Evolutionary conservation across 2,888 invertebrate genomes (phyloP), one percentile per base, ranked within the genome.

Genomic region (Calameuta pallipes): DNA sequence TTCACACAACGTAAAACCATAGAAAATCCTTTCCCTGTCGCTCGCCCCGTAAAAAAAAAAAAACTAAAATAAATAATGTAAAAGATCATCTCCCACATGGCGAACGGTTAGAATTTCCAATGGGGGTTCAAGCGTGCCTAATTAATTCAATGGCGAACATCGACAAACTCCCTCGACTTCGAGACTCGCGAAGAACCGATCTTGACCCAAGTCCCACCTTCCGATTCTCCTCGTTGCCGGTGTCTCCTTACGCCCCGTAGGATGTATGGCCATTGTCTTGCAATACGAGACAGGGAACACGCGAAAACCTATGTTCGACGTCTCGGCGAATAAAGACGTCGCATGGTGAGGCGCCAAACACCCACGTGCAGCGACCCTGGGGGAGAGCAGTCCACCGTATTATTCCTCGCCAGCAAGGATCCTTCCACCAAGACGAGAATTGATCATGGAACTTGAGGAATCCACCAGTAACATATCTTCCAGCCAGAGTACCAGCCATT

Each of bases 281-380:
- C 83, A 78, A 78, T 83, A 80, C 85, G 81, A 83, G 85, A 85
- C 87, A 81, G 82, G 82, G 83, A 84, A 87, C 85, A 87, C 82
- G 85, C 79, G 83, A 83, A 87, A 88, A 88, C 85, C 86, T 85
- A 88, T 87, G 89, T 86, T 86, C 88, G 80, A 86, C 82, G 88
- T 85, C 86, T 81, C 76, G 79, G 82, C 82, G 79, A 87, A 89
- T 89, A 89, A 87, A 89, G 90, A 89, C 87, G 86, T 88, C 88
- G 86, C 80, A 6, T 82, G 80, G 82, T 83, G 85, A 87, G 87
- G 87, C 88, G 87, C 85, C 86, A 83, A 81, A 88, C 90, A 83
- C 87, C 87, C 87, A 88, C 89, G 85, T 81, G 71, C 76, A 33
- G 35, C 68, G 80, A 77, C 79, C 83, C 80, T 79, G 77, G 79